Conservation (phyloP, 2,888 invertebrate species). For the Leuctra nigra region DNA sequence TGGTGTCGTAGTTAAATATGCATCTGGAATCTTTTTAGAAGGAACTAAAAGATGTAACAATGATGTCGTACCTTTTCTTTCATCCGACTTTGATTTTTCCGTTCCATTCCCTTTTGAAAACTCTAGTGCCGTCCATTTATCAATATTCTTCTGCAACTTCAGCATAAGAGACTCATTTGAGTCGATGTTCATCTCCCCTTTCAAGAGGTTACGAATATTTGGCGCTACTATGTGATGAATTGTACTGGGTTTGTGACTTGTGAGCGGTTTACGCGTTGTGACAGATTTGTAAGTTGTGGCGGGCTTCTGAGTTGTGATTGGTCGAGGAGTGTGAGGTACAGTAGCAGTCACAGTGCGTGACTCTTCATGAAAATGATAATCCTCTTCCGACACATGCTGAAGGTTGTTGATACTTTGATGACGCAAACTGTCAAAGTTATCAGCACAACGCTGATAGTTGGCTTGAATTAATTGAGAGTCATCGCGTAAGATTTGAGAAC, state of each 20-base stretch:
- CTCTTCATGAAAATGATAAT: slow-evolving; percentile 36
- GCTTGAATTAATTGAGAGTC: not conserved
- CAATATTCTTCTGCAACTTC: slow-evolving; percentile 73
- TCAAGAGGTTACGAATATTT: slow-evolving; percentile 47
- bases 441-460: slow-evolving; percentile 18
- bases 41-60: slow-evolving; percentile 41
- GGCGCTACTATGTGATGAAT: slow-evolving; percentile 38
- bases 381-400: slow-evolving; percentile 16
- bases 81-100: slow-evolving; percentile 8
- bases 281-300: slow-evolving; percentile 35
- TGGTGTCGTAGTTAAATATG: slow-evolving; percentile 61
- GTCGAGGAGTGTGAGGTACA: slow-evolving; percentile 30
- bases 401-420: not conserved
- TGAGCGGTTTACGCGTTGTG: slow-evolving; percentile 36
- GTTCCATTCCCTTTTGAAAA: slow-evolving; percentile 48
- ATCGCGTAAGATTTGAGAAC: slow-evolving; percentile 12
- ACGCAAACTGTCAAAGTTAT: slow-evolving; percentile 27
- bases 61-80: slow-evolving; percentile 8
- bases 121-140: slow-evolving; percentile 76
- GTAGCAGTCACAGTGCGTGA: slow-evolving; percentile 32
- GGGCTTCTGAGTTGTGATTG: slow-evolving; percentile 28
- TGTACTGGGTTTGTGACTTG: slow-evolving; percentile 4
- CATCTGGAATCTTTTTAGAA: slow-evolving; percentile 70
- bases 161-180: slow-evolving; percentile 55
- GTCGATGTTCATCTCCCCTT: slow-evolving; percentile 39